A percentile compares a stretch with the other conserved stretches of the same genome.
These are phyloP conservation scores for Clavelina lepadiformis DNA, from an alignment of 23 tunicate species.

Conservation along the genomic window DNA sequence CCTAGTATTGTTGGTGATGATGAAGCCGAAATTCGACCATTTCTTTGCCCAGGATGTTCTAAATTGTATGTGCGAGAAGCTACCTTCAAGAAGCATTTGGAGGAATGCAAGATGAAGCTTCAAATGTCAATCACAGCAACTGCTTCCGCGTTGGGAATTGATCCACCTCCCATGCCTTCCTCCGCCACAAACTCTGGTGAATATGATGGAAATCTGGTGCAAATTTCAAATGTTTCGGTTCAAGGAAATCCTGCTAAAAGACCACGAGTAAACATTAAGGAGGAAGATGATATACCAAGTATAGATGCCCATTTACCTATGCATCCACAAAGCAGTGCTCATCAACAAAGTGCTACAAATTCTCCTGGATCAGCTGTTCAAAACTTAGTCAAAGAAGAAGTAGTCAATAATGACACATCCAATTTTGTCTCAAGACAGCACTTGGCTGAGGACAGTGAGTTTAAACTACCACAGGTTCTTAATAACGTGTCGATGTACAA, in stretches of 20 bases:
- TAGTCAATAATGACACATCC: slow-evolving; percentile 2
- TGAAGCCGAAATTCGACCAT: slow-evolving; percentile 78
- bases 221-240: neutral
- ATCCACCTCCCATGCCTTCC: slow-evolving; percentile 63
- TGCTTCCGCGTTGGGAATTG: slow-evolving; percentile 69
- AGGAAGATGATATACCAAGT: neutral
- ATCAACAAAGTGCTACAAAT: neutral
- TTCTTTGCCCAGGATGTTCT: slow-evolving; percentile 93
- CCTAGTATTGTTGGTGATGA: slow-evolving; percentile 39
- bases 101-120: slow-evolving; percentile 78
- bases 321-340: neutral
- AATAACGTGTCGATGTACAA: slow-evolving; percentile 2
- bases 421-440: slow-evolving; percentile 9
- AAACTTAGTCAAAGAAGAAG: slow-evolving; percentile 23
- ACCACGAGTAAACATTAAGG: neutral
- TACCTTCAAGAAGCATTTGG: slow-evolving; percentile 90
- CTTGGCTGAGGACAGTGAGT: slow-evolving; percentile 2
- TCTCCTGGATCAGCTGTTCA: neutral
- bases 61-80: slow-evolving; percentile 94
- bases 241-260: slow-evolving; percentile 12
- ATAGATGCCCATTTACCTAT: neutral
- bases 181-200: slow-evolving; percentile 8
- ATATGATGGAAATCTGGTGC: slow-evolving; percentile 2
- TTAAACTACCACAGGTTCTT: slow-evolving; percentile 8
- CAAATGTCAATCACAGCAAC: slow-evolving; percentile 69